Evolutionary conservation across 2,888 invertebrate genomes (phyloP).

Genomic region (Eupsilia transversa): DNA sequence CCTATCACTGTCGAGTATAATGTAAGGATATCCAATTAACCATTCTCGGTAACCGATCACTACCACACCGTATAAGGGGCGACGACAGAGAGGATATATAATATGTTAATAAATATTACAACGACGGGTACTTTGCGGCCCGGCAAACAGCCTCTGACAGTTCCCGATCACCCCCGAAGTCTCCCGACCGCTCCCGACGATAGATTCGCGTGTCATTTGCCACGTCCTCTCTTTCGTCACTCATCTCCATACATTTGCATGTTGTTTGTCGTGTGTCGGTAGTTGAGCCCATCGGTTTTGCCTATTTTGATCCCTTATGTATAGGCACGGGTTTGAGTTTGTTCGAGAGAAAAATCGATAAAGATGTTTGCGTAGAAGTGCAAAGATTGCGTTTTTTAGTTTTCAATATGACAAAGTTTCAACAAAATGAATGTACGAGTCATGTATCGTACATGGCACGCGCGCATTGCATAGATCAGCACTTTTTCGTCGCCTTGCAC

Average conservation of each 20-base stretch:
- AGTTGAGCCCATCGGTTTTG: conserved; percentile 39
- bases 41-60: conserved; percentile 9
- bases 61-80: conserved; percentile 19
- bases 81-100: conserved; percentile 32
- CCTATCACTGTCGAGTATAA: background rate
- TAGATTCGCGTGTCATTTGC: conserved; percentile 63
- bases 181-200: conserved; percentile 43
- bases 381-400: background rate
- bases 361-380: background rate
- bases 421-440: too few relatives aligned
- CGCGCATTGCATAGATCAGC: too few relatives aligned
- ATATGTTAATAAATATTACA: conserved; percentile 54
- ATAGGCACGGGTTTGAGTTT: conserved; percentile 29
- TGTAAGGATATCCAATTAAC: conserved; percentile 27
- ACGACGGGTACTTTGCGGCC: conserved; percentile 22
- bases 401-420: background rate
- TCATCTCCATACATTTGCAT: conserved; percentile 68
- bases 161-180: conserved; percentile 11
- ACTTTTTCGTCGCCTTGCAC: too few relatives aligned
- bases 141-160: conserved; percentile 10
- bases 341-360: conserved; percentile 31
- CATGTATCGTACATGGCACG: too few relatives aligned
- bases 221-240: conserved; percentile 58
- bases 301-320: conserved; percentile 53
- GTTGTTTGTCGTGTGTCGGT: conserved; percentile 61